Conservation (phyloP, 2,888 invertebrate genomes). For the Erpobdella octoculata region DNA sequence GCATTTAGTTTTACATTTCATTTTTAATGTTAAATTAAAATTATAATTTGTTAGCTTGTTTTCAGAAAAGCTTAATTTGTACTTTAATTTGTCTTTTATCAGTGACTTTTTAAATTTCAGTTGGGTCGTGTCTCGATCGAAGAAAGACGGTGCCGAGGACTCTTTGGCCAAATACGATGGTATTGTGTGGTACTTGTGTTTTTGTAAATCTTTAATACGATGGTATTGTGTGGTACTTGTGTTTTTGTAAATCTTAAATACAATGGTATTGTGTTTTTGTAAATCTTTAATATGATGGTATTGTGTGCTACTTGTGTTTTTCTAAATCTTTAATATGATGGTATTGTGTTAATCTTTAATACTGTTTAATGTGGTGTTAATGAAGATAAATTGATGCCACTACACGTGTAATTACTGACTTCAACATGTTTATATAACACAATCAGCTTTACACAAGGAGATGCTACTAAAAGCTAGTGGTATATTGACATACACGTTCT, state of each 20-base stretch:
- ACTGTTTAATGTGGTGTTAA: neutral
- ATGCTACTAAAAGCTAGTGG: no score
- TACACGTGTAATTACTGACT: neutral
- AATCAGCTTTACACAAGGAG: no score
- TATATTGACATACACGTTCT: no score
- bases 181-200: no score
- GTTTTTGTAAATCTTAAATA: no score
- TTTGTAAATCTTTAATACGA: no score
- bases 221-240: no score
- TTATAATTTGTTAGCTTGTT: neutral
- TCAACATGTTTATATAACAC: neutral
- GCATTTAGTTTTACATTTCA: neutral
- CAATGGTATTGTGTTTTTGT: no score
- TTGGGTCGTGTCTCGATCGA: constrained; percentile 58
- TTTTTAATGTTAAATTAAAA: neutral
- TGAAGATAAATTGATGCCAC: neutral
- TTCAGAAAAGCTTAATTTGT: neutral
- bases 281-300: no score
- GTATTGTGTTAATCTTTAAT: neutral
- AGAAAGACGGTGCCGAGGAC: constrained; percentile 76
- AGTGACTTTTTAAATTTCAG: constrained; percentile 49
- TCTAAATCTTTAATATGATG: no score
- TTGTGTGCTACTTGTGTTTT: no score
- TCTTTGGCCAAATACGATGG: constrained; percentile 74
- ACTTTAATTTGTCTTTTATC: neutral